These are phyloP conservation scores for Oryzias dopingdopingensis DNA, from an alignment of 2,797 vertebrate genomes.

Conservation along the genomic window DNA sequence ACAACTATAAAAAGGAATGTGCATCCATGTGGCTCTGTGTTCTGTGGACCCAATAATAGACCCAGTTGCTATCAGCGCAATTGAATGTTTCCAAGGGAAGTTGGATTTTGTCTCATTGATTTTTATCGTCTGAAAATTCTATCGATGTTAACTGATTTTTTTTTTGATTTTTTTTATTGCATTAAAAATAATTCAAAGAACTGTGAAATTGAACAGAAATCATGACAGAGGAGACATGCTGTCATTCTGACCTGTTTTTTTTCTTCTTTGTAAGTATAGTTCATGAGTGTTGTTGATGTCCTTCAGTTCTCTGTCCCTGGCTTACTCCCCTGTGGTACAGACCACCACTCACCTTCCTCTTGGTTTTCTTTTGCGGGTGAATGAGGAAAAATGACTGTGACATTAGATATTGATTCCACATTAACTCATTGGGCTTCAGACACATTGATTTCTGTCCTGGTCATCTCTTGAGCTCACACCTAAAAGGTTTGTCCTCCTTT, in stretches of 20 bases:
- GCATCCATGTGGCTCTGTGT: too few species aligned
- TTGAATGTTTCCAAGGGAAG: too few species aligned
- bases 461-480: constrained; percentile 42
- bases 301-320: constrained; percentile 32
- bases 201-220: not conserved
- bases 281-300: constrained; percentile 6
- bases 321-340: constrained; percentile 27
- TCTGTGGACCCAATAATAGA: too few species aligned
- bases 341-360: constrained; percentile 13
- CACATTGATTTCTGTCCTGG: constrained; percentile 73
- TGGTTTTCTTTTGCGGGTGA: constrained; percentile 37
- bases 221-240: not conserved
- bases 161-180: too few species aligned
- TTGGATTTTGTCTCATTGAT: not conserved
- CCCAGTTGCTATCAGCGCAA: too few species aligned
- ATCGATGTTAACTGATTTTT: not conserved
- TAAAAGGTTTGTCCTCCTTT: constrained; percentile 40
- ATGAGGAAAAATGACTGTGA: constrained; percentile 76
- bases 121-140: not conserved
- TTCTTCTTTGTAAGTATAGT: constrained; percentile 3
- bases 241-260: not conserved
- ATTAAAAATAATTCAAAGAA: not conserved
- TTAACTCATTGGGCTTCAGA: constrained; percentile 68
- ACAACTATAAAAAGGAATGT: too few species aligned
- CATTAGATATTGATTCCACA: constrained; percentile 74